phyloP scores from a whole-genome alignment of 2,797 vertebrate species.

The Adelosebastes latens region DNA sequence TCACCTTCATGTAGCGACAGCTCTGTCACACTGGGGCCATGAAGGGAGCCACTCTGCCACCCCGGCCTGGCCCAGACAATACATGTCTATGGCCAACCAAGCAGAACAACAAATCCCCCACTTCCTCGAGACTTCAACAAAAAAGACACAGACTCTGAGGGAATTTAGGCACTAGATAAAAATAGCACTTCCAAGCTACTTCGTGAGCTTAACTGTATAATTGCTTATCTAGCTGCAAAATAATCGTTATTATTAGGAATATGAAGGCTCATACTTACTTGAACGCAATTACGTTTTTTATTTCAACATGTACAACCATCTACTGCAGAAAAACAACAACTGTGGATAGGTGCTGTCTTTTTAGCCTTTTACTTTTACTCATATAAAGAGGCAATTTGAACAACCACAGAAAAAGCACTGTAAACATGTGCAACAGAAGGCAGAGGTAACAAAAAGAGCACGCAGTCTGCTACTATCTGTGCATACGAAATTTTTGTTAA shows the following conservation, averaged over 20 bases:
- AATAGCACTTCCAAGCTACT: constrained; percentile 2
- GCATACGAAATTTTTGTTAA: constrained; percentile 30
- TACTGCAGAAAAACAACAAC: background rate
- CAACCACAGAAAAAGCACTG: constrained; percentile 10
- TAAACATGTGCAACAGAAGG: background rate
- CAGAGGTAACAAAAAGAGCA: background rate
- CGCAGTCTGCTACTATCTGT: constrained; percentile 1
- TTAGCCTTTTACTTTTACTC: background rate
- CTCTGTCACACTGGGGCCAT: constrained; percentile 72
- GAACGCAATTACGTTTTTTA: background rate
- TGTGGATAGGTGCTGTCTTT: background rate
- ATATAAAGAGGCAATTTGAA: background rate
- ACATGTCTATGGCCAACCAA: constrained; percentile 69
- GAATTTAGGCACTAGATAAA: background rate
- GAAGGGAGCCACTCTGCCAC: constrained; percentile 61
- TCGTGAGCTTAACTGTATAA: background rate
- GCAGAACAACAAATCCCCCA: constrained; percentile 69
- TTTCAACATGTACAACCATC: background rate
- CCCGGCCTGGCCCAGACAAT: constrained; percentile 57
- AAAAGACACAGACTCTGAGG: constrained; percentile 3
- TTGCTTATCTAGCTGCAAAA: background rate
- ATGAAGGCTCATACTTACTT: background rate
- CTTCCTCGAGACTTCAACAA: constrained; percentile 44
- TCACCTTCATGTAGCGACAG: constrained; percentile 82
- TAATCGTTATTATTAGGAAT: background rate